Conservation (phyloP, 2,113 vertebrate genomes). For the human region GRCh38 chr7:12406501-12407000, state of each 20-base stretch:
- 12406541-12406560: not conserved
- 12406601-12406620: not conserved
- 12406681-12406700: not conserved
- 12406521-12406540: not conserved
- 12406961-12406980: not conserved
- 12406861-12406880: not conserved
- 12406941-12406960: not conserved
- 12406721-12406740: not conserved
- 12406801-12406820: not conserved
- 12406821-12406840: not conserved
- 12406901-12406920: not conserved
- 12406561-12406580: not conserved
- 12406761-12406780: constrained; percentile 1
- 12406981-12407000: not conserved
- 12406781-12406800: not conserved
- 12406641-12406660: not conserved
- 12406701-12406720: not conserved
- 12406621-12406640: not conserved
- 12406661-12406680: not conserved
- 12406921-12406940: not conserved
- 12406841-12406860: not conserved
- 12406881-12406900: not conserved
- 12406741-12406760: not conserved
- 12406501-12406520: not conserved
- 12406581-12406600: not conserved